These are phyloP conservation scores for Dolichoris vasculosae DNA, from an alignment of 1,140 invertebrate genomes.

Conservation along the genomic window DNA sequence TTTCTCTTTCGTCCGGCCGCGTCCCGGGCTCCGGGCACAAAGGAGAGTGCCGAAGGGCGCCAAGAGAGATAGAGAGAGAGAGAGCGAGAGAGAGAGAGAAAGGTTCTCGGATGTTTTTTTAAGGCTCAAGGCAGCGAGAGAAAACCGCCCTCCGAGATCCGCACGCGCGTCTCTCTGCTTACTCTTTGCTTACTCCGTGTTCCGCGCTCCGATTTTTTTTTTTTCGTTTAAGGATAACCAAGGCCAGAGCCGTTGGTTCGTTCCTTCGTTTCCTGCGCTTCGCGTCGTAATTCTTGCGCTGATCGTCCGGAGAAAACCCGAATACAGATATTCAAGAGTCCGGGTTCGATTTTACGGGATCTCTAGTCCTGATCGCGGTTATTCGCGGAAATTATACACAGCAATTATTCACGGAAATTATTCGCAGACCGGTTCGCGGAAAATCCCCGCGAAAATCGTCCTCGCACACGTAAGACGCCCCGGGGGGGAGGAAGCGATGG, in stretches of 20 bases:
- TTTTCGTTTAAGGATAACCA: not conserved
- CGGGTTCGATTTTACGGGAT: constrained; percentile 24
- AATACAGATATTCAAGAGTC: constrained; percentile 24
- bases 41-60: not conserved
- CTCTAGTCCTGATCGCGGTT: too few relatives aligned
- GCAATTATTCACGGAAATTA: too few relatives aligned
- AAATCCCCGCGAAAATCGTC: not conserved
- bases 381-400: too few relatives aligned
- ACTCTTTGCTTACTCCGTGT: constrained; percentile 9
- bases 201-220: not conserved
- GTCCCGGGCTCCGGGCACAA: constrained; percentile 11
- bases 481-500: too few relatives aligned
- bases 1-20: not conserved
- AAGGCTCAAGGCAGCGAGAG: not conserved
- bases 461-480: too few relatives aligned
- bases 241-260: too few relatives aligned
- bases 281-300: not conserved
- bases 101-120: not conserved
- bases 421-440: too few relatives aligned
- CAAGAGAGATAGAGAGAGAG: not conserved
- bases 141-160: not conserved
- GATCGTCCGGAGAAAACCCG: not conserved
- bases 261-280: too few relatives aligned
- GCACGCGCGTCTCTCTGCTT: constrained; percentile 27
- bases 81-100: not conserved